Percentiles rank a stretch among this genome's conserved stretches.
Evolutionary conservation across 1,140 invertebrate genomes (phyloP).

Genomic region (Potamilus streckersoni): DNA sequence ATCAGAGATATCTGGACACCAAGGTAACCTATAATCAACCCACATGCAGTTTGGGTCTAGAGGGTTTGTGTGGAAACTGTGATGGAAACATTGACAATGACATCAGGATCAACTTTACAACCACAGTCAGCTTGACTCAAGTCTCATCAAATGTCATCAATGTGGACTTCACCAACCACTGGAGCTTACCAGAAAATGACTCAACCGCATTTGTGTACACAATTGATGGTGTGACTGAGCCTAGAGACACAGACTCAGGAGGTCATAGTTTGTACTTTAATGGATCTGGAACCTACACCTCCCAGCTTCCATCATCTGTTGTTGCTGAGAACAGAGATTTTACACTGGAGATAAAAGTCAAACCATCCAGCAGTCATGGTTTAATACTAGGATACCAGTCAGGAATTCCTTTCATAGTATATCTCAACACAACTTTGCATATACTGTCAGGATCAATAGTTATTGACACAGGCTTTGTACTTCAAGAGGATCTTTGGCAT

Average conservation of each 20-base stretch:
- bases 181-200: not conserved
- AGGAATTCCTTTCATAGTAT: slow-evolving; percentile 20
- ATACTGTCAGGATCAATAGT: no score
- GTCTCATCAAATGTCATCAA: slow-evolving; percentile 21
- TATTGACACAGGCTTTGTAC: slow-evolving; percentile 14
- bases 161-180: slow-evolving; percentile 16
- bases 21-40: not conserved
- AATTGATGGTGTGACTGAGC: slow-evolving; percentile 11
- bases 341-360: slow-evolving; percentile 30
- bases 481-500: slow-evolving; percentile 18
- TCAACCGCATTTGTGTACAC: slow-evolving; percentile 29
- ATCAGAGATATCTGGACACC: no score
- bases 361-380: slow-evolving; percentile 13
- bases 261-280: slow-evolving; percentile 29
- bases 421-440: slow-evolving; percentile 3
- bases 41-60: slow-evolving; percentile 5
- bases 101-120: slow-evolving; percentile 7
- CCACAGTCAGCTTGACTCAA: slow-evolving; percentile 5
- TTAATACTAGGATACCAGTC: slow-evolving; percentile 31
- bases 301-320: slow-evolving; percentile 7
- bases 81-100: slow-evolving; percentile 35
- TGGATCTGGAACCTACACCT: slow-evolving; percentile 27
- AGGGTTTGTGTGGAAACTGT: slow-evolving; percentile 39
- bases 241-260: slow-evolving; percentile 2
- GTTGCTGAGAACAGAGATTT: slow-evolving; percentile 25